A percentile compares a stretch with the other conserved stretches of the same genome.
Evolutionary conservation across 2,113 vertebrate genomes (phyloP).

Genomic region (Pipa parva): DNA sequence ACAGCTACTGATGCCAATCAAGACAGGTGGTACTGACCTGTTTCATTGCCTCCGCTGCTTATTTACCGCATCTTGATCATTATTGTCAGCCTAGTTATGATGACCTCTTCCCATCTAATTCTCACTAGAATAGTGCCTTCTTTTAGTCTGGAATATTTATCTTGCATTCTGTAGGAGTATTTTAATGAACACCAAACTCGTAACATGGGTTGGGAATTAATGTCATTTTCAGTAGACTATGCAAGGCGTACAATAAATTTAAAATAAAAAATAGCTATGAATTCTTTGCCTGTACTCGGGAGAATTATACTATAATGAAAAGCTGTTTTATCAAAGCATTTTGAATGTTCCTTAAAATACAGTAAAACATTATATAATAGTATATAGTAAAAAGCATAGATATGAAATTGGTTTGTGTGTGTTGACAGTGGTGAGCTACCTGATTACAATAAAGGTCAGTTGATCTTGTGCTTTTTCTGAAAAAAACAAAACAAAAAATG

Average conservation of each 20-base stretch:
- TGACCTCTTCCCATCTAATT: constrained; percentile 17
- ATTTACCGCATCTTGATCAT: constrained; percentile 24
- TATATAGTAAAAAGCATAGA: too few relatives aligned
- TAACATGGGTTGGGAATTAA: constrained; percentile 27
- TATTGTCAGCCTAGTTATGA: constrained; percentile 18
- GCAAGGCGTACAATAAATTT: constrained; percentile 11
- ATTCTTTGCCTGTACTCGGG: too few relatives aligned
- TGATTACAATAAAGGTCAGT: too few relatives aligned
- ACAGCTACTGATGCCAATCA: constrained; percentile 4
- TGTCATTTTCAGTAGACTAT: constrained; percentile 14
- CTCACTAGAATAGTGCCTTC: constrained; percentile 9
- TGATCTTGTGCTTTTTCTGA: too few relatives aligned
- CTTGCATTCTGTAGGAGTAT: constrained; percentile 21
- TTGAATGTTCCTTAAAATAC: too few relatives aligned
- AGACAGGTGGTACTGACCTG: not conserved
- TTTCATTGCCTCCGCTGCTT: not conserved
- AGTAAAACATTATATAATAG: too few relatives aligned
- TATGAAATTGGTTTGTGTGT: too few relatives aligned
- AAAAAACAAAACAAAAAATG: too few relatives aligned
- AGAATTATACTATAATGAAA: too few relatives aligned
- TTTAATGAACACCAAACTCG: constrained; percentile 29
- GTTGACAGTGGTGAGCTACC: too few relatives aligned
- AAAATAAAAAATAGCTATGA: too few relatives aligned
- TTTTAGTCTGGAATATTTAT: constrained; percentile 23
- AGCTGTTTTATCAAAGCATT: too few relatives aligned